Evolutionary conservation across 2,113 vertebrate genomes (phyloP), one percentile per base, ranked within the genome.

Genomic region (Leiothrix lutea): DNA sequence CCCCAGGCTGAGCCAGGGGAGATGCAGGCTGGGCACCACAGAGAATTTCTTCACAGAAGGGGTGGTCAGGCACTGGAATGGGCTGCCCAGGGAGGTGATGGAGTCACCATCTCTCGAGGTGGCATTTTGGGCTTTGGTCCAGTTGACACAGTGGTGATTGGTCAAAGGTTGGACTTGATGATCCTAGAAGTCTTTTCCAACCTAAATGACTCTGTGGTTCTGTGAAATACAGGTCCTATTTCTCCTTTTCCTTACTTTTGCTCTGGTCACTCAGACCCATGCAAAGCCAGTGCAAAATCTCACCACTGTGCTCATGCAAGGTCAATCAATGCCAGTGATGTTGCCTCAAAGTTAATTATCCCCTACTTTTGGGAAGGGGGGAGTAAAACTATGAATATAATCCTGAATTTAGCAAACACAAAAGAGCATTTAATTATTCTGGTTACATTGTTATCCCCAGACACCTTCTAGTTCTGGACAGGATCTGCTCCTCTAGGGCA

Each of bases 401-500:
- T 45, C 22, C n/a, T 13, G 33, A 90, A 81, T 79, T 86, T 90
- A 79, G 38, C 80, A 71, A 86, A 83, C 50, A 93, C 33, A 79
- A 89, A 93, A 84, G 67, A 88, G 70, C 31, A 47, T 72, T 88
- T 90, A 88, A 96, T 94, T 80, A 84, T 93, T 90, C 61, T 57
- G 45, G 82, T 78, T 86, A 45, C 12, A 73, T 36, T 77, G 56
- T 67, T 95, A 92, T 80, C 60, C 79, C 33, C 65, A 93, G 79
- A 80, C 50, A 29, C 69, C 67, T 90, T 61, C 75, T 78, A 17
- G 14, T 62, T 86, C 91, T 84, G 4, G 14, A 33, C 79, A 80
- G 80, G 82, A 93, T 86, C 75, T 91, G 42, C 65, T 81, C 82
- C 95, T 95, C 48, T 25, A 96, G 94, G 94, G 90, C 90, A 90